These are phyloP conservation scores for Scomber scombrus DNA, from an alignment of 2,113 vertebrate species.

Conservation along the genomic window DNA sequence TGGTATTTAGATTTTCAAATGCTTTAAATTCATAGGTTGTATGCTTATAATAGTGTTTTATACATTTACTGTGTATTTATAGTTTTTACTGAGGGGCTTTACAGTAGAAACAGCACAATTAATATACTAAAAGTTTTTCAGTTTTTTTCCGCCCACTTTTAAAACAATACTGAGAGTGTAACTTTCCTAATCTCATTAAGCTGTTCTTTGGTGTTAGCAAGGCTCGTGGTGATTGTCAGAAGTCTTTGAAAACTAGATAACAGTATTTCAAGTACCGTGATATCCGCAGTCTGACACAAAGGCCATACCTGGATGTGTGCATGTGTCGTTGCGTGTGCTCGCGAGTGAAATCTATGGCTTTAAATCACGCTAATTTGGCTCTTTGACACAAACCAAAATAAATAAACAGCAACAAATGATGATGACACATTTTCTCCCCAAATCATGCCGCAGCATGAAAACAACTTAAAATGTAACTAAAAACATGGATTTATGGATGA, in stretches of 20 bases:
- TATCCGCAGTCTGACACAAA: conserved; percentile 14
- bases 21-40: neutral
- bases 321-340: conserved; percentile 11
- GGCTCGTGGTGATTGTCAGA: conserved; percentile 29
- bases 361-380: conserved; percentile 53
- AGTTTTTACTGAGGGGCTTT: neutral
- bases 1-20: neutral
- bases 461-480: conserved; percentile 18
- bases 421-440: conserved; percentile 44
- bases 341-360: conserved; percentile 71
- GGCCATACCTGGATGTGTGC: conserved; percentile 24
- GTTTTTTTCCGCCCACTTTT: conserved; percentile 3
- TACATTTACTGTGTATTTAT: neutral
- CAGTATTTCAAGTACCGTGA: conserved; percentile 74
- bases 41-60: conserved; percentile 20
- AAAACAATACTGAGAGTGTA: conserved; percentile 43
- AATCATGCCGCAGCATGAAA: conserved; percentile 1
- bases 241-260: conserved; percentile 26
- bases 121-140: neutral
- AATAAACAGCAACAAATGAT: conserved; percentile 58
- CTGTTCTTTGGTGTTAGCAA: conserved; percentile 74
- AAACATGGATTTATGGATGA: neutral
- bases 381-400: conserved; percentile 55
- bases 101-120: conserved; percentile 55
- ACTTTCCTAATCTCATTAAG: conserved; percentile 30